Conservation (phyloP, 2,888 invertebrate species). For the Siphlonurus alternatus region DNA sequence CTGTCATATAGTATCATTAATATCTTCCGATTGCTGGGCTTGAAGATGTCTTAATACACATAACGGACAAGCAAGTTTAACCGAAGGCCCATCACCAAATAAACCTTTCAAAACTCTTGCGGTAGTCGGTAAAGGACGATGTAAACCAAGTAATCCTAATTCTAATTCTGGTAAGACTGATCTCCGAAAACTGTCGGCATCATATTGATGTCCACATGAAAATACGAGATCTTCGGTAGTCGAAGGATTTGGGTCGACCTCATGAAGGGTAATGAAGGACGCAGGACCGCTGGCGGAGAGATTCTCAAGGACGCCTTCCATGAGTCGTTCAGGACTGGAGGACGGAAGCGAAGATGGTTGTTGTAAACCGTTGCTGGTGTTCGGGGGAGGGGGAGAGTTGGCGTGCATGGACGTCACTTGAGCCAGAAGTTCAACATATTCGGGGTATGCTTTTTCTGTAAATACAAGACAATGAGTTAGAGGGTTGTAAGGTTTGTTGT, state of each 20-base stretch:
- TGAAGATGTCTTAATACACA: slow-evolving; percentile 13
- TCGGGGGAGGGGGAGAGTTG: background rate
- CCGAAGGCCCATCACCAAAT: slow-evolving; percentile 10
- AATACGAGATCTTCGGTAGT: slow-evolving; percentile 10
- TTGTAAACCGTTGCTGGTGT: slow-evolving; percentile 1
- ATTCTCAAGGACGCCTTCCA: slow-evolving; percentile 9
- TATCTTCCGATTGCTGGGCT: background rate
- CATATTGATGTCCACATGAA: slow-evolving; percentile 15
- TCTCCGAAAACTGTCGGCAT: slow-evolving; percentile 9
- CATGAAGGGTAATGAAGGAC: background rate
- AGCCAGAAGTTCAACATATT: slow-evolving; percentile 13
- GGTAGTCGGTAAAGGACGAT: slow-evolving; percentile 12
- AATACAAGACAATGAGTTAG: background rate
- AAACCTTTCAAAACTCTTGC: slow-evolving; percentile 12
- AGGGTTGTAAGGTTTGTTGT: background rate
- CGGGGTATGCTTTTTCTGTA: slow-evolving; percentile 13
- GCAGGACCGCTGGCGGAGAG: background rate
- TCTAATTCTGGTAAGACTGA: slow-evolving; percentile 12
- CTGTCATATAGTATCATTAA: background rate
- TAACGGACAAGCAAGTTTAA: slow-evolving; percentile 14
- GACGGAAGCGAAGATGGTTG: background rate
- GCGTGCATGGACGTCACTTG: slow-evolving; percentile 11
- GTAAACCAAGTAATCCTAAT: slow-evolving; percentile 10
- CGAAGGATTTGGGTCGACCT: background rate
- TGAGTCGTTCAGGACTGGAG: slow-evolving; percentile 6